A percentile compares a stretch with the other conserved stretches of the same genome.
Conservation (phyloP, 2,888 invertebrate genomes). For the Caenorhabditis virilis region DNA sequence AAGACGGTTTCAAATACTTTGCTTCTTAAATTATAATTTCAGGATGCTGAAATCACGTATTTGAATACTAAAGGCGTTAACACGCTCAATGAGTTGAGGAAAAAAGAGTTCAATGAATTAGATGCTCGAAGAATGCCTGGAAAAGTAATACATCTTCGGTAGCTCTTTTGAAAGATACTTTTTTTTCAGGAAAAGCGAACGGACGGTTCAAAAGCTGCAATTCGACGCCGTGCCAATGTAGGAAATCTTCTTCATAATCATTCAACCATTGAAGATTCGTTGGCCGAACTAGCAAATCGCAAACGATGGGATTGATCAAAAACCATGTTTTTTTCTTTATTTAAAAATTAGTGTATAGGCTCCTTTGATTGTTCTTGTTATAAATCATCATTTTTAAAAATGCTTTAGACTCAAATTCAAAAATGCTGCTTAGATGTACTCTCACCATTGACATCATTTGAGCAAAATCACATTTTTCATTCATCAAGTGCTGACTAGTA, state of each 20-base stretch:
- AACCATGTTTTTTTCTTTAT: no score
- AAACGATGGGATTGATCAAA: constrained; percentile 68
- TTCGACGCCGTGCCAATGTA: constrained; percentile 54
- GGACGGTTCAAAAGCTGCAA: constrained; percentile 36
- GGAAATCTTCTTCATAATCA: constrained; percentile 65
- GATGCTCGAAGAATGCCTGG: constrained; percentile 52
- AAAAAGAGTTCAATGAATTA: constrained; percentile 15
- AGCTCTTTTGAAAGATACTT: neutral
- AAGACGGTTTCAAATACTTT: no score
- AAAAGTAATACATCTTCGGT: constrained; percentile 33
- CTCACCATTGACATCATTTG: no score
- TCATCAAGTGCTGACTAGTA: no score
- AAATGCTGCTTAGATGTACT: no score
- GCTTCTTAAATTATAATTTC: no score
- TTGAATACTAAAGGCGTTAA: constrained; percentile 28
- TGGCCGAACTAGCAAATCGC: constrained; percentile 50
- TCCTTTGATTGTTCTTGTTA: neutral
- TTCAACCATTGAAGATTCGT: constrained; percentile 62
- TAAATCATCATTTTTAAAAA: neutral
- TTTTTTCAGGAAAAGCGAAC: constrained; percentile 36
- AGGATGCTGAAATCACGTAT: constrained; percentile 43
- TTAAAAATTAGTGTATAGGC: no score
- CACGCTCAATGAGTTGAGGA: constrained; percentile 36
- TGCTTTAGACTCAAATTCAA: neutral
- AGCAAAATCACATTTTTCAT: no score